phyloP scores from a whole-genome alignment of 2,797 vertebrate genomes.

The Hoplostethus atlanticus region DNA sequence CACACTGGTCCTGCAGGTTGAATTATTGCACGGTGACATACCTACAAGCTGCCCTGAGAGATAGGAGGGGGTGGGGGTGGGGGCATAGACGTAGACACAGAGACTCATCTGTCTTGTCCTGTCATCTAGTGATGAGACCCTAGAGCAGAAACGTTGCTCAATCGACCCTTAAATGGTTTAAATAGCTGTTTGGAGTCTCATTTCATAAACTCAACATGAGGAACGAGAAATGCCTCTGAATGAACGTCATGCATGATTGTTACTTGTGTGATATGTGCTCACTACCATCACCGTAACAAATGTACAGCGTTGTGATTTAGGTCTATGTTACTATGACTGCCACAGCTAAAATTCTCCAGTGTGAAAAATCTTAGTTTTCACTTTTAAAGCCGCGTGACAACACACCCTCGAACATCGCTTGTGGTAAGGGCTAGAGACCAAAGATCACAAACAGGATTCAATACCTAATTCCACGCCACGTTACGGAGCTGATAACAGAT shows the following conservation, averaged over 20 bases:
- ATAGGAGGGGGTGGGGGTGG: neutral
- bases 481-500: slow-evolving; percentile 37
- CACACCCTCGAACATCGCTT: slow-evolving; percentile 49
- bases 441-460: slow-evolving; percentile 53
- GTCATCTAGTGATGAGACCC: slow-evolving; percentile 59
- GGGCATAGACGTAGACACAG: neutral
- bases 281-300: slow-evolving; percentile 25
- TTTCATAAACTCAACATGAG: slow-evolving; percentile 18
- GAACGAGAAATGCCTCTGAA: slow-evolving; percentile 7
- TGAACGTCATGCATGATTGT: slow-evolving; percentile 5
- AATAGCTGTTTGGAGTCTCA: slow-evolving; percentile 30
- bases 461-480: slow-evolving; percentile 16
- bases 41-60: slow-evolving; percentile 39
- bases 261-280: slow-evolving; percentile 10
- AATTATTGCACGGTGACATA: slow-evolving; percentile 61
- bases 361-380: slow-evolving; percentile 39
- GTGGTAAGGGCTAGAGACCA: slow-evolving; percentile 39
- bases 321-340: neutral
- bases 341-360: slow-evolving; percentile 28
- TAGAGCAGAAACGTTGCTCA: slow-evolving; percentile 63
- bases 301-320: slow-evolving; percentile 6
- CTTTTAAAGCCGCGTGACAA: slow-evolving; percentile 28
- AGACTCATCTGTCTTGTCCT: slow-evolving; percentile 46
- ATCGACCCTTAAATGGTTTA: slow-evolving; percentile 45
- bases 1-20: slow-evolving; percentile 78